These are phyloP conservation scores for Elymnias hypermnestra DNA, from an alignment of 1,140 invertebrate genomes.

Conservation along the genomic window DNA sequence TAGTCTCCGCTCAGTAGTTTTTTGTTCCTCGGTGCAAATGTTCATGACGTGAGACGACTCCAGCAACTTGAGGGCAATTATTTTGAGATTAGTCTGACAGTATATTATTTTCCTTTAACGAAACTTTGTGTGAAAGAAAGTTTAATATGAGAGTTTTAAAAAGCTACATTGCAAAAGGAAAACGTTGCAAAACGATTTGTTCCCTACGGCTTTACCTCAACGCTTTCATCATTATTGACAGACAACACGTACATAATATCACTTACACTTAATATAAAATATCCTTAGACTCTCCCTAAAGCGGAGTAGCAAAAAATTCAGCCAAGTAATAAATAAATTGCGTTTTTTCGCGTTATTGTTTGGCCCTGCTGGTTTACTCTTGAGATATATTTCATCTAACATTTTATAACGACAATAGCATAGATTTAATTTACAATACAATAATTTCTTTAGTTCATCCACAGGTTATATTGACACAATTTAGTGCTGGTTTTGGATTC, in stretches of 20 bases:
- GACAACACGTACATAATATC: neutral
- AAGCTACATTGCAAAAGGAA: neutral
- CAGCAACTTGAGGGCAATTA: constrained; percentile 29
- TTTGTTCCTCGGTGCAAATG: constrained; percentile 29
- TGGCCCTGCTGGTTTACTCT: too few species aligned
- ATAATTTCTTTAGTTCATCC: too few species aligned
- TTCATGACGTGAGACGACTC: constrained; percentile 25
- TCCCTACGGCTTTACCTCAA: neutral
- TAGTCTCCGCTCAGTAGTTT: constrained; percentile 25
- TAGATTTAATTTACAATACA: too few species aligned
- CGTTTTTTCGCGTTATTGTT: too few species aligned
- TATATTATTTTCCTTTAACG: constrained; percentile 16
- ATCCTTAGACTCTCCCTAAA: too few species aligned
- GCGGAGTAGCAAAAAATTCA: too few species aligned
- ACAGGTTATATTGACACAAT: too few species aligned
- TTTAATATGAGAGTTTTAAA: neutral
- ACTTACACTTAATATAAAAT: too few species aligned
- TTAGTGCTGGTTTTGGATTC: too few species aligned
- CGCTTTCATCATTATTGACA: neutral
- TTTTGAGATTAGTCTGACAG: constrained; percentile 29
- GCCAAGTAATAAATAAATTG: too few species aligned
- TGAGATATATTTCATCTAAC: too few species aligned
- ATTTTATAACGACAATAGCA: too few species aligned
- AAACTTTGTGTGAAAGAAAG: constrained; percentile 12
- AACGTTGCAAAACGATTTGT: neutral